Base-by-base conservation (phyloP, 2,113 vertebrate species). In the Oryzias woworae region DNA sequence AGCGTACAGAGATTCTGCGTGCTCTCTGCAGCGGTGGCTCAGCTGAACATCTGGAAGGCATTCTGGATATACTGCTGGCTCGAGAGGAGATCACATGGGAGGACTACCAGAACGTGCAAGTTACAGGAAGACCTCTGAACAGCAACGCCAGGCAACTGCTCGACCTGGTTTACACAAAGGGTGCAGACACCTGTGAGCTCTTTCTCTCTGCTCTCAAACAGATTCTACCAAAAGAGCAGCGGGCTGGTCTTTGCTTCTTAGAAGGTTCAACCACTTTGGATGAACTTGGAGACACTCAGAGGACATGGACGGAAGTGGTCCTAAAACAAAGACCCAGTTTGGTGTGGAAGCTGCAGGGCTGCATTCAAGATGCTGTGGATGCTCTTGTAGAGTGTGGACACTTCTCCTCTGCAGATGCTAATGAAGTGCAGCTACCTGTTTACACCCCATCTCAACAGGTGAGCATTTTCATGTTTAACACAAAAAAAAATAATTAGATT, bases 391-490 rank as follows among this genome's bases (percentile, higher is more conserved):
- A 75, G 26, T 75, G 28, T 0, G 91, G 91, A 20, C 84, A 87
- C 56, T 80, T 95, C 62, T 90, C 90, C 49, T 64, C 69, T 47
- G 86, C 80, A 2, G 94, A 96, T 18, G 90, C 87, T 50, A 85
- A 94, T 17, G 89, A 86, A 17, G 89, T 96, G 62, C 84, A 75
- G 45, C 54, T 94, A 45, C 91, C 93, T 1, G 75, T 94, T 55
- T 83, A 90, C 76, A 95, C 94, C 0, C 82, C 92, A 1, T 89
- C 92, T 20, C 94, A 96, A 70, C 90, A 92, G 93, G 94, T 95
- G 54, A 23, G 24, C 43, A 28, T 44, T 28, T 44, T 24, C 3
- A 31, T 6, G 1, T 52, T 22, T 14, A 12, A 18, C 14, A 16
- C 24, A 60, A 2, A 26, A 2, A 26, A 10, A 36, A 3, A 12